Base-by-base conservation (phyloP, 2,888 invertebrate genomes). In the Melangyna quadrimaculata region DNA sequence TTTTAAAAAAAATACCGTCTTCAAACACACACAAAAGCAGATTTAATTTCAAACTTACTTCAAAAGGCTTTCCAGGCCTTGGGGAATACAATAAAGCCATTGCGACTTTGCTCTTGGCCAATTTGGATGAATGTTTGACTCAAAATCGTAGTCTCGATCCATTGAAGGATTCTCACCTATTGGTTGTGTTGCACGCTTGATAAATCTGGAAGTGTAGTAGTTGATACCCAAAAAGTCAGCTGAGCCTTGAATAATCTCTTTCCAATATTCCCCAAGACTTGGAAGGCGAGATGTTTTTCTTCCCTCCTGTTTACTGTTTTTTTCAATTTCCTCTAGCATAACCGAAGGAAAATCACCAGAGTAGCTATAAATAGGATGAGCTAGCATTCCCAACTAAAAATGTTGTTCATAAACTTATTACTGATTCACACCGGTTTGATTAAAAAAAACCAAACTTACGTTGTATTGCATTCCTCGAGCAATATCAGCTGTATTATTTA, bases 81-180 rank as follows among this genome's bases (percentile, higher is more conserved):
- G 9, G 6, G 63, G 63, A 12, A 45, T 29, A 37, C 63, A 45
- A 5, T n/a, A 32, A 0, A 43, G 1, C 91, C 90, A 91, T 4
- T 17, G 55, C 0, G 90, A 90, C 78, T 89, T 89, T 0, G 83
- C 89, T 14, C 86, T 87, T 24, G 87, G 88, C 91, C 91, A 91
- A 6, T 80, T 88, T 5, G 87, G 70, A 87, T 90, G 89, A 1
- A 88, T 14, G 24, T 70, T 63, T 17, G 72, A 73, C n/a, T 88
- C 87, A 14, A 90, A 71, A 57, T 87, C 82, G 0, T 88, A 87
- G 89, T 95, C 94, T 57, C 94, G 93, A 71, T 92, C 92, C 74
- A 93, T 93, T 0, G 94, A 94, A 0, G 94, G 94, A 32, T 51
- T 86, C 59, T 91, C 89, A 29, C 89, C 91, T 14, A 24, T 63